These are phyloP conservation scores for Loriculus beryllinus DNA, from an alignment of 2,797 vertebrate species.

Conservation along the genomic window DNA sequence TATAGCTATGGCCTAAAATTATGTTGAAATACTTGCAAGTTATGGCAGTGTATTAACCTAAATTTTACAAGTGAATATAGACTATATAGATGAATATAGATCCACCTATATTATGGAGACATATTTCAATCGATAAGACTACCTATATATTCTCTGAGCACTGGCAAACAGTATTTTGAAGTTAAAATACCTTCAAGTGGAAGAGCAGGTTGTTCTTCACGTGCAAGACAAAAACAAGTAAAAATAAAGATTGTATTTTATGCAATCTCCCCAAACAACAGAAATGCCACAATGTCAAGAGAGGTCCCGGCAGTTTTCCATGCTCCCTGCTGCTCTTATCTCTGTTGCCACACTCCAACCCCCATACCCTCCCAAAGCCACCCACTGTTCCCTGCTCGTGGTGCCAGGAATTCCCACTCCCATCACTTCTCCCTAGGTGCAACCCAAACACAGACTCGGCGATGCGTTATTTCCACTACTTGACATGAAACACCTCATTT, in stretches of 20 bases:
- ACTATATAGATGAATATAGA: neutral
- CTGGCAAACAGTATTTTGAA: neutral
- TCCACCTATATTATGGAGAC: neutral
- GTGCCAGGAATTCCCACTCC: fast-evolving
- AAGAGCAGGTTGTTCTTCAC: fast-evolving
- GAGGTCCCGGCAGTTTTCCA: neutral
- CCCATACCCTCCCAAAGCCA: fast-evolving
- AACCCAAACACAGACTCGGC: fast-evolving
- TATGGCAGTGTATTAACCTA: neutral
- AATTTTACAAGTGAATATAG: neutral
- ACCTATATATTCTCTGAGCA: neutral
- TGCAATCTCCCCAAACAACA: neutral
- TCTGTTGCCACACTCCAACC: fast-evolving
- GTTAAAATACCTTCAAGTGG: neutral
- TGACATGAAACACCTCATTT: neutral
- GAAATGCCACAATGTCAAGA: neutral
- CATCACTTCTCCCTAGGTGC: fast-evolving
- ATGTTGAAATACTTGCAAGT: neutral
- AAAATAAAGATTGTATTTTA: neutral
- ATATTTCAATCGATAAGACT: neutral
- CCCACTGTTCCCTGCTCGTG: fast-evolving
- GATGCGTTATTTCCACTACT: neutral
- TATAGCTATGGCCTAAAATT: neutral
- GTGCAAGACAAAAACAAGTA: neutral
- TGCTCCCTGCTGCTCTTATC: neutral